phyloP scores from a whole-genome alignment of 2,888 invertebrate genomes.

The Caenorhabditis auriculariae region DNA sequence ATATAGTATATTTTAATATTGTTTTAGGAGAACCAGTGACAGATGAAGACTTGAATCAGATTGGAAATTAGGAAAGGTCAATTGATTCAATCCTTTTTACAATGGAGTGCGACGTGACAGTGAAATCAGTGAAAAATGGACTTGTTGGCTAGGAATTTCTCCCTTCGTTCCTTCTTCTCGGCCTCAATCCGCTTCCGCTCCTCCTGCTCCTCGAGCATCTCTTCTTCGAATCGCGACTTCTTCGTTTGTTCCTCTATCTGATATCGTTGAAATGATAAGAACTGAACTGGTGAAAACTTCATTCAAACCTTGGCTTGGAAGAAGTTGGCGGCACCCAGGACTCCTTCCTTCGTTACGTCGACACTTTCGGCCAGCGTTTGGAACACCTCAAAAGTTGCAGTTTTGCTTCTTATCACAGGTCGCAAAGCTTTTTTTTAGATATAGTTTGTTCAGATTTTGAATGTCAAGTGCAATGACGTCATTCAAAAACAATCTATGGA shows the following conservation, averaged over 20 bases:
- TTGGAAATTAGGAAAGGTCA: too few relatives aligned
- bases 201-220: conserved; percentile 47
- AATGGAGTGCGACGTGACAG: too few relatives aligned
- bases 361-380: conserved; percentile 44
- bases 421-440: too few relatives aligned
- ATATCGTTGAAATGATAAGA: conserved; percentile 1
- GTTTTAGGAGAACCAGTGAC: too few relatives aligned
- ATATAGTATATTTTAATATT: too few relatives aligned
- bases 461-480: too few relatives aligned
- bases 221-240: conserved; percentile 43
- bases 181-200: conserved; percentile 37
- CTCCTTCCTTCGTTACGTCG: conserved; percentile 52
- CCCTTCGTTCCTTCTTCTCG: conserved; percentile 33
- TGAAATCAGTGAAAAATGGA: conserved; percentile 46
- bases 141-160: conserved; percentile 45
- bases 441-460: too few relatives aligned
- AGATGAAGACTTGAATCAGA: too few relatives aligned
- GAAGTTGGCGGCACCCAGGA: conserved; percentile 47
- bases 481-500: too few relatives aligned
- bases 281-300: not conserved
- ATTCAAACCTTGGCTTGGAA: conserved; percentile 47
- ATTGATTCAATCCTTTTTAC: too few relatives aligned
- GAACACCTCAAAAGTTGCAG: conserved; percentile 23
- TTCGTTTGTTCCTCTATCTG: conserved; percentile 48
- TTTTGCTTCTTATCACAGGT: not conserved